Conservation (phyloP, 1,140 invertebrate species). For the Sminthurides bifidus region DNA sequence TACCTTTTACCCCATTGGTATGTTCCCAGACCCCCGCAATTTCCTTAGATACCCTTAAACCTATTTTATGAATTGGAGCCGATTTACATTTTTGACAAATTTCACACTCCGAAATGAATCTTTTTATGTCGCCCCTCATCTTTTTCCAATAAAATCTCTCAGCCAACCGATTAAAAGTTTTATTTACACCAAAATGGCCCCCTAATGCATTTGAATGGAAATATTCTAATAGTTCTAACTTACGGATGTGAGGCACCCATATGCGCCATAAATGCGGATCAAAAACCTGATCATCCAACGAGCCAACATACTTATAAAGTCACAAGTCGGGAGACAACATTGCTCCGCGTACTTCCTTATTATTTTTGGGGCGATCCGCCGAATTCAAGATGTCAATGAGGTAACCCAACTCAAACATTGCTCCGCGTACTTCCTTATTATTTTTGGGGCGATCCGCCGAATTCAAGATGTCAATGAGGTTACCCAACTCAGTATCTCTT, state of each 20-base stretch:
- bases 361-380: too few relatives aligned
- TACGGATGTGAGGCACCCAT: not conserved
- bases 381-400: too few relatives aligned
- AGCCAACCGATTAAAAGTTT: not conserved
- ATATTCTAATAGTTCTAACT: not conserved
- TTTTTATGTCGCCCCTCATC: slow-evolving; percentile 30
- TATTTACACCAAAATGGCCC: slow-evolving; percentile 2
- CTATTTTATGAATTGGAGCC: not conserved
- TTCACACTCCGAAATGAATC: not conserved
- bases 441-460: too few relatives aligned
- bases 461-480: too few relatives aligned
- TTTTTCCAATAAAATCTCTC: slow-evolving; percentile 32
- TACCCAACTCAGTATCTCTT: too few relatives aligned
- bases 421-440: too few relatives aligned
- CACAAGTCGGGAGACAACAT: too few relatives aligned
- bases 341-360: too few relatives aligned
- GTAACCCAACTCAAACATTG: too few relatives aligned
- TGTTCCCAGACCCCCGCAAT: slow-evolving; percentile 22
- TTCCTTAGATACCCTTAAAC: not conserved
- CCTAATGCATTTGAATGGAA: not conserved
- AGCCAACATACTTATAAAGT: not conserved
- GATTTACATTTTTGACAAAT: not conserved
- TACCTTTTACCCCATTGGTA: slow-evolving; percentile 2
- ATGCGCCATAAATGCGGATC: not conserved
- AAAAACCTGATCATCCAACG: not conserved